Conservation (phyloP, 2,797 vertebrate species). For the Phataginus tricuspis region DNA sequence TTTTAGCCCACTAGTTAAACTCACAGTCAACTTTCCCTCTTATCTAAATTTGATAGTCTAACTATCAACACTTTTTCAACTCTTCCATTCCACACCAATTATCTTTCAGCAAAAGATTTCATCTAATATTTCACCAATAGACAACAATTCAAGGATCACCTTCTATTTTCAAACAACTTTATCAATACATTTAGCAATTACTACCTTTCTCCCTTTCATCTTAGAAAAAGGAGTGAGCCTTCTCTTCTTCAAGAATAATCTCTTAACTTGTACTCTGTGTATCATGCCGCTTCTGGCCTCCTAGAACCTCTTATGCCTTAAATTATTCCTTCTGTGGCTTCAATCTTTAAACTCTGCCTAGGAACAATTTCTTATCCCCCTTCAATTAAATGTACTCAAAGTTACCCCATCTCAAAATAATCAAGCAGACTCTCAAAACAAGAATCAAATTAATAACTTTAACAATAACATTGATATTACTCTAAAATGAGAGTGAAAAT, state of each 20-base stretch:
- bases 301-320: not conserved
- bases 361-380: not conserved
- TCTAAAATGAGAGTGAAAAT: not conserved
- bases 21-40: not conserved
- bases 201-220: not conserved
- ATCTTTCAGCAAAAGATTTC: not conserved
- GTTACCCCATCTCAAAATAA: not conserved
- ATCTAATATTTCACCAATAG: not conserved
- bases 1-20: not conserved
- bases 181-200: not conserved
- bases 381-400: not conserved
- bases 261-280: not conserved
- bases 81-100: not conserved
- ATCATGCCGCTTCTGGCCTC: not conserved
- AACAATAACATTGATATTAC: not conserved
- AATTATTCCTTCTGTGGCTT: constrained; percentile 2
- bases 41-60: not conserved
- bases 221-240: not conserved
- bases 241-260: not conserved
- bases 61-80: not conserved
- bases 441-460: not conserved
- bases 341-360: constrained; percentile 6
- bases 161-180: not conserved
- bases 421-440: not conserved
- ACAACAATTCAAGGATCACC: not conserved